Base-by-base conservation (phyloP, 92 coral and sea anemone genomes). In the Isaurus tuberculatus region DNA sequence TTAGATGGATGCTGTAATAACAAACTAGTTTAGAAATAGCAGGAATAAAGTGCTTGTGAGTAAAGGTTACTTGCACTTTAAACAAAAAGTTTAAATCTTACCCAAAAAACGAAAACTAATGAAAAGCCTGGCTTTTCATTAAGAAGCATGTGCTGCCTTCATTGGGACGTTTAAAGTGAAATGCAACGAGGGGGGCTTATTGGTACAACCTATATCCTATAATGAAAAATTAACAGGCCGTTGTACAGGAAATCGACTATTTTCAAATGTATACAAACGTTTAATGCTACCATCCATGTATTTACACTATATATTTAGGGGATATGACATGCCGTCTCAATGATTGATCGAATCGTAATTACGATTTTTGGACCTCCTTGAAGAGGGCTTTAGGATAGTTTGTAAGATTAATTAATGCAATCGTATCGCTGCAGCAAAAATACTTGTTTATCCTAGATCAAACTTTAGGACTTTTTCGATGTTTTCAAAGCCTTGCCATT, bases 301-400 rank as follows among this genome's bases (percentile, higher is more conserved):
- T 92, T 92, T 90, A 83, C 90, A 71, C 85, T 83, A 92, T 86
- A 85, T 83, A 90, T 88, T 92, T 88, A 30, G 80, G 43, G 80
- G 75, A 23, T 82, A 63, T 90, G 91, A 75, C 90, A 90, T 70
- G 51, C 75, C 43, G 87, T 86, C 90, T 71, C 73, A 86, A 80
- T 91, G 95, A 93, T 93, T 89, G 98, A 93, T 93, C 72, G 92
- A 63, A 75, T 75, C 75, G 75, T 89, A 86, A 93, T 91, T 72
- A 85, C 92, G 58, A 51, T 75, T 66, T 57, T 78, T 63, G 63
- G 98, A 93, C 98, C 98, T 93, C 98, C 98, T 88, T 87, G 93
- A 83, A 93, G 90, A 86, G 60, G 71, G 83, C 84, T 79, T 65
- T 89, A 79, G 83, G 72, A 65, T 42, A 69, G 36, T 68, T 87